Percentiles rank a stretch among this genome's conserved stretches.
Conservation (phyloP, 64 coral and sea anemone species). For the Exaiptasia diaphana region DNA sequence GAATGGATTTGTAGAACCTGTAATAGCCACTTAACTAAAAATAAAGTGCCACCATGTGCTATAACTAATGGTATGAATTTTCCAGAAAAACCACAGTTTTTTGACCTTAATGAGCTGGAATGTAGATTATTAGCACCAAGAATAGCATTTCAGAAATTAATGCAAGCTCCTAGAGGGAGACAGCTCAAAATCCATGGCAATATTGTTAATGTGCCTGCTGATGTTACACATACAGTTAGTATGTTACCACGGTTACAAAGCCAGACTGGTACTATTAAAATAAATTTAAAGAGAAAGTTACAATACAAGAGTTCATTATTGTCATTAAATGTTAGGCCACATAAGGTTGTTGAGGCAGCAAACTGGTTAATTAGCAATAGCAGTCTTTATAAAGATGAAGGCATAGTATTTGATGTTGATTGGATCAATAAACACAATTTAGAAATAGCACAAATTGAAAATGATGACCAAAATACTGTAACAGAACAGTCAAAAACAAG, state of each 20-base stretch:
- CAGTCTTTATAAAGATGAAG: constrained; percentile 55
- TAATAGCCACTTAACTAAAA: constrained; percentile 6
- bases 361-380: constrained; percentile 51
- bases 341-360: constrained; percentile 71
- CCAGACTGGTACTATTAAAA: constrained; percentile 56
- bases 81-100: neutral
- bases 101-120: constrained; percentile 65
- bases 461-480: constrained; percentile 49
- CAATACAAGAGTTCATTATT: constrained; percentile 69
- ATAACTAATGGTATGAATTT: constrained; percentile 20
- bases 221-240: constrained; percentile 46
- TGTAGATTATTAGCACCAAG: constrained; percentile 39
- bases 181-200: constrained; percentile 28
- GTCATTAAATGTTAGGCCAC: constrained; percentile 63
- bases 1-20: constrained; percentile 46
- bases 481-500: constrained; percentile 49
- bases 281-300: constrained; percentile 64
- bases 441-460: too few relatives aligned
- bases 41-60: constrained; percentile 13
- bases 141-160: constrained; percentile 31
- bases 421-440: constrained; percentile 53
- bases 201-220: constrained; percentile 54
- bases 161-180: constrained; percentile 38
- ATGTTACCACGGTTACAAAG: constrained; percentile 57
- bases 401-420: constrained; percentile 61